Base-by-base conservation (phyloP, 1,140 invertebrate species). In the Harlomillsia oculata region DNA sequence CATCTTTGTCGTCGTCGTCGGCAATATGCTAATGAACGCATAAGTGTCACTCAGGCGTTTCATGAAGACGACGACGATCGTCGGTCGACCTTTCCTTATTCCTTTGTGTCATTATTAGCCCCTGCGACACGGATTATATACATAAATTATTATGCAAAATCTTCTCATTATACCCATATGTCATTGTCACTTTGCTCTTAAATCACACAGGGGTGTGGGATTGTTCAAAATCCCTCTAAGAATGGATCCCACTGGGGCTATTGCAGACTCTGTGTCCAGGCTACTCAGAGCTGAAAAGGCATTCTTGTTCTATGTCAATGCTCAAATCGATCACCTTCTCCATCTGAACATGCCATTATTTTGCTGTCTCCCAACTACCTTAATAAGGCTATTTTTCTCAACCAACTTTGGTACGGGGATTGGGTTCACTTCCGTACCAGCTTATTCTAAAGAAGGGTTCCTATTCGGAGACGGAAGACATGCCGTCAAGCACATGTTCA, bases 141-240 rank as follows among this genome's bases (percentile, higher is more conserved):
- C n/a, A n/a, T n/a, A n/a, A n/a, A n/a, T n/a, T n/a, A n/a, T n/a
- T n/a, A n/a, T n/a, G n/a, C n/a, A n/a, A n/a, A n/a, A n/a, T n/a
- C n/a, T n/a, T n/a, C n/a, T n/a, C n/a, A n/a, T n/a, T n/a, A n/a
- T n/a, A n/a, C n/a, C n/a, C n/a, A n/a, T n/a, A n/a, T n/a, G n/a
- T n/a, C n/a, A n/a, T n/a, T n/a, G n/a, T n/a, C n/a, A n/a, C n/a
- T n/a, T n/a, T n/a, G n/a, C n/a, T n/a, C n/a, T n/a, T n/a, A n/a
- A n/a, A n/a, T 41, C 5, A 40, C 32, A 39, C 36, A 62, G 61
- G 64, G 60, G 57, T 16, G 64, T 65, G 23, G 64, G 64, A 1
- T 28, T 65, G 2, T 65, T 65, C 58, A 65, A 62, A 49, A 55
- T 65, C 23, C 60, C 64, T 16, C 28, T 65, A 28, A 41, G 21